Evolutionary conservation across 2,888 invertebrate genomes (phyloP).

Genomic region (Eristalinus aeneus): DNA sequence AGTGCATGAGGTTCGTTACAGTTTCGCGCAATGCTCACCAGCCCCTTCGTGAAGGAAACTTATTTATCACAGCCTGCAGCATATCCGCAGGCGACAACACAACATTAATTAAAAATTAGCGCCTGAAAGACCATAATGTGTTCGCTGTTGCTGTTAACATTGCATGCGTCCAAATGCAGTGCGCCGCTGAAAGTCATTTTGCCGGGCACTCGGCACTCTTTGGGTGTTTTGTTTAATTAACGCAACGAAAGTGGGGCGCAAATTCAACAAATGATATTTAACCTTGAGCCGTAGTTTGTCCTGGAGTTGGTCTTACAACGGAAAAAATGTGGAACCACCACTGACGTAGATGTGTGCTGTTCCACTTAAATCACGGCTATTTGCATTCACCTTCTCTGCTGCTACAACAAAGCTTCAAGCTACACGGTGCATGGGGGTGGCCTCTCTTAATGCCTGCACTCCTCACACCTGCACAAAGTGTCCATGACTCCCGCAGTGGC

Average conservation of each 20-base stretch:
- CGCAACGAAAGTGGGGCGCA: slow-evolving; percentile 41
- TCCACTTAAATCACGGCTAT: slow-evolving; percentile 62
- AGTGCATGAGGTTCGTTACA: slow-evolving; percentile 17
- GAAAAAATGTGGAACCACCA: not conserved
- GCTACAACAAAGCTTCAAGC: slow-evolving; percentile 49
- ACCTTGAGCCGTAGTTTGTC: slow-evolving; percentile 49
- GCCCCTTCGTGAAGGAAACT: not conserved
- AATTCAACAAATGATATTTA: slow-evolving; percentile 60
- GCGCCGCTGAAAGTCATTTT: slow-evolving; percentile 24
- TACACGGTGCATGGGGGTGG: slow-evolving; percentile 19
- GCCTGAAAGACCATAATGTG: slow-evolving; percentile 31
- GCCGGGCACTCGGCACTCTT: not conserved
- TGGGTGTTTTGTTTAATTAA: slow-evolving; percentile 43
- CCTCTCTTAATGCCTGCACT: not conserved
- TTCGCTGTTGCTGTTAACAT: slow-evolving; percentile 15
- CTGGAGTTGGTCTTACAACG: not conserved
- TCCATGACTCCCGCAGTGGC: slow-evolving; percentile 57
- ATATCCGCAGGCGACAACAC: slow-evolving; percentile 43
- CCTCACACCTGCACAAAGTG: slow-evolving; percentile 30
- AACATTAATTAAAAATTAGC: slow-evolving; percentile 55
- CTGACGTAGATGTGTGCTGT: slow-evolving; percentile 40
- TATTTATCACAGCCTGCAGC: slow-evolving; percentile 20
- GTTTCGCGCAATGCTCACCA: not conserved
- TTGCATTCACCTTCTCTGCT: slow-evolving; percentile 53
- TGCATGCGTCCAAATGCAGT: not conserved